Base-by-base conservation (phyloP, 35 echinoderm and acorn worm genomes). In the Patiria miniata region DNA sequence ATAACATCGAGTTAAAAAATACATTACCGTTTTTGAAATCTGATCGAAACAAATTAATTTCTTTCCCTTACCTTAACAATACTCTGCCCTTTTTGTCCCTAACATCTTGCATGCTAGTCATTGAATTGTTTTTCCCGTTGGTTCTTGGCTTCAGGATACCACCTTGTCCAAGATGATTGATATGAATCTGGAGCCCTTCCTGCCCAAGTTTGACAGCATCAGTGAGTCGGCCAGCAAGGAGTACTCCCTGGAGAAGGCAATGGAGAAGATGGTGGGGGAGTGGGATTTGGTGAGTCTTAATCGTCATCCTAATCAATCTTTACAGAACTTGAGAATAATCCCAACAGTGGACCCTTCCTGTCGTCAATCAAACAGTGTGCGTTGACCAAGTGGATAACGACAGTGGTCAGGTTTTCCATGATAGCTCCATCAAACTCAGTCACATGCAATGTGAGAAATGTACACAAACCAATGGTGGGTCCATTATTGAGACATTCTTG, bases 151-250 rank as follows among this genome's bases (percentile, higher is more conserved):
- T 81, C 65, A 98, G 95, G 90, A 91, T 8, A 98, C 96, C 61
- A 98, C 96, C 39, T 82, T 98, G 12, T 98, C 96, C 52, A 98
- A 92, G 79, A 94, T 98, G 96, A 92, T 98, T 36, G 92, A 92
- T 69, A 92, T 94, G 92, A 98, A 98, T 51, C 86, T 98, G 29
- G 96, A 98, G 61, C 86, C 92, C 1, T 98, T 92, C 83, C 87
- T 98, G 14, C 28, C 51, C 33, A 98, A 92, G 51, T 98, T 98
- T 98, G 96, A 98, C 68, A 77, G 76, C 16, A 92, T 98, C 93
- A 98, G 96, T 84, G 96, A 98, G 73, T 86, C 96, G 55, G 96
- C 96, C 17, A 94, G 92, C 65, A 98, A 98, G 54, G 96, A 98
- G 69, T 98, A 94, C 76, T 98, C 96, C 0, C 86, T 98, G 61